phyloP scores from a whole-genome alignment of 53 echinoderm and acorn worm genomes.

The Luidia sarsii region DNA sequence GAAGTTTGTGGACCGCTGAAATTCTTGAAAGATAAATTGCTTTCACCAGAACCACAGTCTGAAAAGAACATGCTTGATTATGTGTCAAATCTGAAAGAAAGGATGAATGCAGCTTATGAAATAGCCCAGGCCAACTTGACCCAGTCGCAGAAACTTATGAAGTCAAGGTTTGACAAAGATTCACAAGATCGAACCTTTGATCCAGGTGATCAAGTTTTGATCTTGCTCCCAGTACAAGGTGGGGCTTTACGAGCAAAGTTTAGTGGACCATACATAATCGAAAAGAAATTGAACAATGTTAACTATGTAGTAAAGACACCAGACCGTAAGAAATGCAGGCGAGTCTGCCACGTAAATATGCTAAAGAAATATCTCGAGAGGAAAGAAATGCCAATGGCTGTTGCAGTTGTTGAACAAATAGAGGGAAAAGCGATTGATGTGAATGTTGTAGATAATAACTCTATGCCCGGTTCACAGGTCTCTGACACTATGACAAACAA shows the following conservation, averaged over 20 bases:
- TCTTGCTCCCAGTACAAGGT: slow-evolving; percentile 57
- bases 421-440: not conserved
- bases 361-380: slow-evolving; percentile 44
- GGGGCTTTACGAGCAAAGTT: slow-evolving; percentile 49
- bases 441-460: not conserved
- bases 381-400: too few relatives aligned
- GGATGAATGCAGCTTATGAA: slow-evolving; percentile 44
- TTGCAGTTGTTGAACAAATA: too few relatives aligned
- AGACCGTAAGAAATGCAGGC: not conserved
- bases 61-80: not conserved
- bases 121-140: slow-evolving; percentile 32
- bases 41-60: not conserved
- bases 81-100: slow-evolving; percentile 20
- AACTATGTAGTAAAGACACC: slow-evolving; percentile 66
- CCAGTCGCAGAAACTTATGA: slow-evolving; percentile 49
- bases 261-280: slow-evolving; percentile 51
- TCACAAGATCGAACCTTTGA: slow-evolving; percentile 46
- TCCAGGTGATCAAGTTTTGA: slow-evolving; percentile 61
- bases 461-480: not conserved
- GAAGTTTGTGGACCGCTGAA: slow-evolving; percentile 9
- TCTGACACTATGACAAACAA: not conserved
- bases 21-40: slow-evolving; percentile 31
- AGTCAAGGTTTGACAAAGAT: slow-evolving; percentile 50
- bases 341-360: slow-evolving; percentile 74
- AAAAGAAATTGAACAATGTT: slow-evolving; percentile 28